Evolutionary conservation across 2,888 invertebrate genomes (phyloP).

Genomic region (Papilio elwesi): DNA sequence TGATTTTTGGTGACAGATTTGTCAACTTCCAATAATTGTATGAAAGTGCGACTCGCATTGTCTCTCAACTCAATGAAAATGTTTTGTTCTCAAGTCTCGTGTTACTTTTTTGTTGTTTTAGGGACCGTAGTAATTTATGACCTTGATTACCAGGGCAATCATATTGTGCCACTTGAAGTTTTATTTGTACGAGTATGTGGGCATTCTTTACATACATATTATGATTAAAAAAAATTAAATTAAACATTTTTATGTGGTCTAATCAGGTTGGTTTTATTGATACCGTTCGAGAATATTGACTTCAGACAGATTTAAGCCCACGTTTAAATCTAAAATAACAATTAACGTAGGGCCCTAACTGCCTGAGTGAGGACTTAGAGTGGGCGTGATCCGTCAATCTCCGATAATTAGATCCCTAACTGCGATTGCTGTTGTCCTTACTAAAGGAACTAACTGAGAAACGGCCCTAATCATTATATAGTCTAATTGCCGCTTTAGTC

Average conservation of each 20-base stretch:
- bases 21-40: conserved; percentile 55
- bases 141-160: conserved; percentile 5
- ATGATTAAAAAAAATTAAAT: no score
- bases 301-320: not conserved
- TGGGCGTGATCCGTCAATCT: no score
- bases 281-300: not conserved
- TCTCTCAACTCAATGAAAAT: conserved; percentile 43
- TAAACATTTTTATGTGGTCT: not conserved
- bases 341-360: not conserved
- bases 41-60: conserved; percentile 47
- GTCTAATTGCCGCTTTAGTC: no score
- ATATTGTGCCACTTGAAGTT: conserved; percentile 25
- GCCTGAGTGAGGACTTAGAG: no score
- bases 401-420: no score
- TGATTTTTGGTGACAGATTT: conserved; percentile 65
- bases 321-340: not conserved
- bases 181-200: not conserved
- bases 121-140: conserved; percentile 41
- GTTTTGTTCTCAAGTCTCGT: conserved; percentile 44
- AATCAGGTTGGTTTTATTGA: not conserved
- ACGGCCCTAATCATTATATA: no score
- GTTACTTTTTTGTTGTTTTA: conserved; percentile 40
- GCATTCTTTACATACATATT: not conserved
- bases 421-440: no score
- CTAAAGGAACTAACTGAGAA: no score